phyloP scores from a whole-genome alignment of 2,888 invertebrate species.

The Copidosoma aretas region DNA sequence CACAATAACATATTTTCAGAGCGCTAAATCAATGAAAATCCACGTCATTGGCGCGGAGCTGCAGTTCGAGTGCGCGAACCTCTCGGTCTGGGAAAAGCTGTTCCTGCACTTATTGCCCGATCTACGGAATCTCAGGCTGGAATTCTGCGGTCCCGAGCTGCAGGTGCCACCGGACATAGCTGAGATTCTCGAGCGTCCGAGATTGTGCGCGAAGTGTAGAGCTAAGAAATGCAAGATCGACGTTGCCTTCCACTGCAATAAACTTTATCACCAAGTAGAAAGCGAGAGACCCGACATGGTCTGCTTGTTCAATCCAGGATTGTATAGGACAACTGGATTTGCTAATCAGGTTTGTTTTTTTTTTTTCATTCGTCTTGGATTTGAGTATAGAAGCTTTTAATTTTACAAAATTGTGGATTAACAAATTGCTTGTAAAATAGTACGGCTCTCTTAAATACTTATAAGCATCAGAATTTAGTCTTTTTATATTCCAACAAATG shows the following conservation, averaged over 20 bases:
- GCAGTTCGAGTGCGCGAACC: constrained; percentile 73
- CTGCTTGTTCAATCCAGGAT: constrained; percentile 76
- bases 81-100: constrained; percentile 76
- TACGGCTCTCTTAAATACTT: no score
- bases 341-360: constrained; percentile 56
- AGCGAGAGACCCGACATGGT: constrained; percentile 62
- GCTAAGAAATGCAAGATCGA: constrained; percentile 43
- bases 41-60: constrained; percentile 74
- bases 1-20: constrained; percentile 14
- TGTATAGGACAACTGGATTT: constrained; percentile 72
- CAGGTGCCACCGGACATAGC: constrained; percentile 67
- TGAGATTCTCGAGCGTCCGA: constrained; percentile 66
- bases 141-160: constrained; percentile 73
- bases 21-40: constrained; percentile 47
- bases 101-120: constrained; percentile 71
- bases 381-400: background rate
- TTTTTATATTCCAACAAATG: no score
- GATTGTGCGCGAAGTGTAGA: constrained; percentile 51
- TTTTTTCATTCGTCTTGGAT: background rate
- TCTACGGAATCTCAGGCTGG: constrained; percentile 66
- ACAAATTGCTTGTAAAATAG: background rate
- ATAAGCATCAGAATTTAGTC: no score
- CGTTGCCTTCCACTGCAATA: constrained; percentile 50
- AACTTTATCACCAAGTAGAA: constrained; percentile 61
- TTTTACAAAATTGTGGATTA: constrained; percentile 3